These are phyloP conservation scores for Macquaria ambigua DNA, from an alignment of 2,113 vertebrate species.

Conservation along the genomic window DNA sequence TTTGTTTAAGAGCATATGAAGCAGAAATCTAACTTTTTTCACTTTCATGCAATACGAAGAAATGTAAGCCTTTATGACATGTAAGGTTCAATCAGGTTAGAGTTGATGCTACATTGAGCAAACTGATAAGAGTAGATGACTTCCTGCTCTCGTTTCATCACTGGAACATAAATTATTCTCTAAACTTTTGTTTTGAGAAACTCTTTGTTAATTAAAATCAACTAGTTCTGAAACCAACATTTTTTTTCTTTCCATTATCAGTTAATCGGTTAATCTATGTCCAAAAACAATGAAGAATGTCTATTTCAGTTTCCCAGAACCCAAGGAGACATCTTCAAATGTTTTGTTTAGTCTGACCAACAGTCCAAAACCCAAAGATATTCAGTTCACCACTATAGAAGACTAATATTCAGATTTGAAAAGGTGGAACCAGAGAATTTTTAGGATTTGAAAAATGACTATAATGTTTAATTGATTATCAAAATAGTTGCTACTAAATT, in stretches of 20 bases:
- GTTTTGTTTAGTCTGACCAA: background rate
- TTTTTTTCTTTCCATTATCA: background rate
- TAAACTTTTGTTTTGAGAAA: background rate
- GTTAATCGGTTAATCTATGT: background rate
- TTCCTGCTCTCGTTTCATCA: background rate
- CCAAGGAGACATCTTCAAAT: background rate
- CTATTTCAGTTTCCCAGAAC: background rate
- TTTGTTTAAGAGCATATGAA: conserved; percentile 1
- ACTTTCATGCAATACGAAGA: background rate
- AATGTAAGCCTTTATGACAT: background rate
- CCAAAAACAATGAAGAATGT: background rate
- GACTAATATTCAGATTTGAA: background rate
- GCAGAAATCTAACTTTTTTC: background rate
- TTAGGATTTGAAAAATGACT: background rate
- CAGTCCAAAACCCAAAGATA: background rate
- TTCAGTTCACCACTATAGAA: no score
- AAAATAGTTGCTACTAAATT: background rate
- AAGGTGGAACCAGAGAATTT: background rate
- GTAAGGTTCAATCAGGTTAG: background rate
- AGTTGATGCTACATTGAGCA: background rate
- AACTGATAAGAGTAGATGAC: background rate
- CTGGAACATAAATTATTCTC: background rate
- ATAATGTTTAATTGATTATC: background rate
- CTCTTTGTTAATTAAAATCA: background rate
- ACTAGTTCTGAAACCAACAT: no score